These are phyloP conservation scores for Drosophila subsilvestris DNA, from an alignment of 2,888 invertebrate species.

Conservation along the genomic window DNA sequence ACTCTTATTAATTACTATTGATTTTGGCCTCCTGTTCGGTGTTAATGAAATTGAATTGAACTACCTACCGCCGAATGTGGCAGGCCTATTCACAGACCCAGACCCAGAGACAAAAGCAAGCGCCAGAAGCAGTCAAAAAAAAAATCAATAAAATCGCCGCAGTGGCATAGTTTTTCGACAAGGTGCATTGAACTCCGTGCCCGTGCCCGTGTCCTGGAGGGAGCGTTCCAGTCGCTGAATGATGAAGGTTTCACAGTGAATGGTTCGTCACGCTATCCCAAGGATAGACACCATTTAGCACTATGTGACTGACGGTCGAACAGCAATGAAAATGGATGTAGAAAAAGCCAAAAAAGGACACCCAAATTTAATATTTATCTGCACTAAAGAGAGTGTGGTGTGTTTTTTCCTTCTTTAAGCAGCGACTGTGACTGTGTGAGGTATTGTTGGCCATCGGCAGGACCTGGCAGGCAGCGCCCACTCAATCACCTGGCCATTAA, in stretches of 20 bases:
- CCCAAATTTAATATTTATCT: slow-evolving; percentile 2
- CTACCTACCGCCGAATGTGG: slow-evolving; percentile 51
- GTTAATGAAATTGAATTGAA: slow-evolving; percentile 78
- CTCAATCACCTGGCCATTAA: slow-evolving; percentile 54
- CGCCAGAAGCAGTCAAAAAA: slow-evolving; percentile 22
- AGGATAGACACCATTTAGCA: slow-evolving; percentile 32
- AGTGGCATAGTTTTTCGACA: slow-evolving; percentile 65
- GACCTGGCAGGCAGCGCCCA: not conserved
- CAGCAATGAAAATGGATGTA: not conserved
- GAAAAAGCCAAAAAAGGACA: not conserved
- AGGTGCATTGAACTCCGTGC: slow-evolving; percentile 53
- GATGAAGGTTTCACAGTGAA: slow-evolving; percentile 29
- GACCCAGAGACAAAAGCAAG: slow-evolving; percentile 9
- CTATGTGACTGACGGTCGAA: slow-evolving; percentile 1
- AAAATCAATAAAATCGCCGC: slow-evolving; percentile 70
- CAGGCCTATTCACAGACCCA: not conserved
- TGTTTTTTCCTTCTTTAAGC: not conserved
- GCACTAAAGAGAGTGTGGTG: not conserved
- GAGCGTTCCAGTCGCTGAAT: slow-evolving; percentile 17
- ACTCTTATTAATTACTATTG: slow-evolving; percentile 79
- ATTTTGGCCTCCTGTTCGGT: slow-evolving; percentile 71
- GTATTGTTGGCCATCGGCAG: not conserved
- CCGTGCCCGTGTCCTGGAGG: not conserved
- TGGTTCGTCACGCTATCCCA: slow-evolving; percentile 42
- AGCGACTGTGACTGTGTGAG: too few relatives aligned